Percentiles rank a stretch among this genome's conserved stretches.
Conservation (phyloP, 2,113 vertebrate genomes). For the Siniperca chuatsi region DNA sequence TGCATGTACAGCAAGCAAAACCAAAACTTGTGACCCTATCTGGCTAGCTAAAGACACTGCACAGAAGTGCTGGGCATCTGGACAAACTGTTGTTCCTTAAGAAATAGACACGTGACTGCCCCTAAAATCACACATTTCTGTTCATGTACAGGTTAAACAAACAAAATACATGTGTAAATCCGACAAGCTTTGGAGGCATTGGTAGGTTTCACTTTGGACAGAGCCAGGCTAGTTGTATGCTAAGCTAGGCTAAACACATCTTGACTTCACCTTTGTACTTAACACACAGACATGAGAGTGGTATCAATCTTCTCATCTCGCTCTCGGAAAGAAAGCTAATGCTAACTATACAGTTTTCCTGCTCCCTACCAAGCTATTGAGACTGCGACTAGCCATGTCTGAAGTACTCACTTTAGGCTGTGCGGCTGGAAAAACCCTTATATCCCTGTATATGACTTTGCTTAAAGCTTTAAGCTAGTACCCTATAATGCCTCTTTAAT, state of each 20-base stretch:
- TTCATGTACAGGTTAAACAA: no score
- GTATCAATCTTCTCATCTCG: background rate
- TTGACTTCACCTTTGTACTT: background rate
- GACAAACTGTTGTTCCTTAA: no score
- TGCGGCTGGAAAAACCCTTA: background rate
- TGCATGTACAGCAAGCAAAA: no score
- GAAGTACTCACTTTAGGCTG: background rate
- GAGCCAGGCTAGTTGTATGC: background rate
- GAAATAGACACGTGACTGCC: no score
- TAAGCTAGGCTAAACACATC: background rate
- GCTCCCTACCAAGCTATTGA: background rate
- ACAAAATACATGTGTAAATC: background rate
- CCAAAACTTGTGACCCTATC: no score
- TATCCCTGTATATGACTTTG: background rate
- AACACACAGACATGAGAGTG: no score
- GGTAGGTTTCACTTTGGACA: background rate
- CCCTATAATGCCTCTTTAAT: background rate
- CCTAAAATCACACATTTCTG: no score
- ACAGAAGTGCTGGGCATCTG: no score
- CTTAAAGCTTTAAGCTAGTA: conserved; percentile 8
- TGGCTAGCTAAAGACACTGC: no score
- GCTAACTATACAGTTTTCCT: background rate
- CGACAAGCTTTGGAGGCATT: background rate
- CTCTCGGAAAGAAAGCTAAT: background rate
- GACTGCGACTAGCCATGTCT: background rate